A percentile compares a stretch with the other conserved stretches of the same genome.
phyloP scores from a whole-genome alignment of 2,113 vertebrate species.

The Thinocorus orbignyianus region DNA sequence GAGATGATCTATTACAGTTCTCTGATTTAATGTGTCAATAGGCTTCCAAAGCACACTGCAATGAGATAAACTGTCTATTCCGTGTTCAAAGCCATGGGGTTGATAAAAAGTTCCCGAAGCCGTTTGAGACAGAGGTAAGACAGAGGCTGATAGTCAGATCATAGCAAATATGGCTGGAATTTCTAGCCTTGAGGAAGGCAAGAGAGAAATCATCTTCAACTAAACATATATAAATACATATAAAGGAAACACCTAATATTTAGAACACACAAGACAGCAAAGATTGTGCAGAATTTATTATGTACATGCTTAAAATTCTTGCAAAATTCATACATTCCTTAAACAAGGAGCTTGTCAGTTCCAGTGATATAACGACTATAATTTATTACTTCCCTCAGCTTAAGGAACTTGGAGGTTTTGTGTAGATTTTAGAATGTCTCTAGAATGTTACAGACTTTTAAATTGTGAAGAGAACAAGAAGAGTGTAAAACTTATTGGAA shows the following conservation, averaged over 20 bases:
- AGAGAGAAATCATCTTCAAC: not conserved
- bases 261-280: not conserved
- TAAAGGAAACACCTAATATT: not conserved
- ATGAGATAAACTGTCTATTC: not conserved
- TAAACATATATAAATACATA: not conserved
- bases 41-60: not conserved
- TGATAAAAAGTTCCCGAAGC: not conserved
- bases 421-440: not conserved
- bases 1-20: not conserved
- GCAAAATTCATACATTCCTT: no score
- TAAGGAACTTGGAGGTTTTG: not conserved
- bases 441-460: not conserved
- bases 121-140: not conserved
- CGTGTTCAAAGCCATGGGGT: not conserved
- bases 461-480: not conserved
- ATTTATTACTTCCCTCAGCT: not conserved
- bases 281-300: not conserved
- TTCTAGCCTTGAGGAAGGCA: not conserved
- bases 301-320: accelerated
- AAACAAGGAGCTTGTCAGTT: not conserved
- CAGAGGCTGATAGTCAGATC: not conserved
- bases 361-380: not conserved
- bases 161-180: not conserved
- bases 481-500: not conserved
- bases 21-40: not conserved